Percentiles rank a stretch among this genome's conserved stretches.
phyloP scores from a whole-genome alignment of 2,797 vertebrate species.

The Takifugu ocellatus region DNA sequence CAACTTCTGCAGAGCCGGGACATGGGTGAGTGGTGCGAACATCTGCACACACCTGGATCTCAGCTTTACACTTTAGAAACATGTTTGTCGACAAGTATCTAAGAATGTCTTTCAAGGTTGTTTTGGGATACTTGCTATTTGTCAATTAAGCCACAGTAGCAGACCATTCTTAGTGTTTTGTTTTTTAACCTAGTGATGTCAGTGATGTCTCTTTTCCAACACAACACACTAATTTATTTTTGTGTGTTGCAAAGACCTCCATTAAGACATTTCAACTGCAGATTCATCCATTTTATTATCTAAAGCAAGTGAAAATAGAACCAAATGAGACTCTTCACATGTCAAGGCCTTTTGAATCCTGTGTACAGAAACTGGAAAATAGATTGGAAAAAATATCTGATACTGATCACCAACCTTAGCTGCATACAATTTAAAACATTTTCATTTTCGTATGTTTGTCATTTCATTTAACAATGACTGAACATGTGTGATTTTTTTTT shows the following conservation, averaged over 20 bases:
- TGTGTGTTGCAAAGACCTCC: slow-evolving; percentile 36
- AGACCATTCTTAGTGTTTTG: slow-evolving; percentile 3
- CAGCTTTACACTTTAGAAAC: slow-evolving; percentile 7
- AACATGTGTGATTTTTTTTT: too few relatives aligned
- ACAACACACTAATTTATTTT: slow-evolving; percentile 37
- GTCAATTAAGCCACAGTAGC: neutral
- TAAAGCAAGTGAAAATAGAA: slow-evolving; percentile 61
- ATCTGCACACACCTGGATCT: slow-evolving; percentile 40
- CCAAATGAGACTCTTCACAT: slow-evolving; percentile 49
- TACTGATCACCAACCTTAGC: too few relatives aligned
- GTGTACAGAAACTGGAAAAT: neutral
- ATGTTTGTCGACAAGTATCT: neutral
- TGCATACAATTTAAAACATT: too few relatives aligned
- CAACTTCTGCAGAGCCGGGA: slow-evolving; percentile 57
- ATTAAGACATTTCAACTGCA: slow-evolving; percentile 46
- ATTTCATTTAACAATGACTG: too few relatives aligned
- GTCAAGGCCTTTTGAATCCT: slow-evolving; percentile 39
- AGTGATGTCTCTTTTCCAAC: slow-evolving; percentile 21
- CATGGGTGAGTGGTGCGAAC: slow-evolving; percentile 58
- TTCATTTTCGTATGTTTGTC: too few relatives aligned
- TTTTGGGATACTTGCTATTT: neutral
- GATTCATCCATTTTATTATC: slow-evolving; percentile 57
- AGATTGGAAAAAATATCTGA: too few relatives aligned
- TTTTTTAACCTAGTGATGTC: neutral
- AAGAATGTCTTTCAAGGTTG: slow-evolving; percentile 10